phyloP scores from a whole-genome alignment of 2,888 invertebrate genomes.

The Pheosia gnoma region DNA sequence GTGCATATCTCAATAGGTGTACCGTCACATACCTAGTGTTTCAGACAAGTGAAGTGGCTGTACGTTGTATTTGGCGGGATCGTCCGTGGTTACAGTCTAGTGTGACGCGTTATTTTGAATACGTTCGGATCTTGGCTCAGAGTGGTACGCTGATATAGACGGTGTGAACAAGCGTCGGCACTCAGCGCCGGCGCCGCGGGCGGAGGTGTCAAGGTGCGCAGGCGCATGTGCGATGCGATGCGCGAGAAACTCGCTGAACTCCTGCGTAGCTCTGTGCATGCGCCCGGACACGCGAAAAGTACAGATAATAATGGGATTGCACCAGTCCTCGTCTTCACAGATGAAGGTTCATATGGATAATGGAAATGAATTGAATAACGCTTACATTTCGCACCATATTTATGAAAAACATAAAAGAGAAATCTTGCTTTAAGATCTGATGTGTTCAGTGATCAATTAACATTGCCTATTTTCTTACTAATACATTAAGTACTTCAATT shows the following conservation, averaged over 20 bases:
- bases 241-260: conserved; percentile 74
- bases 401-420: too few species aligned
- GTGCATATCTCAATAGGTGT: conserved; percentile 33
- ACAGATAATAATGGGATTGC: conserved; percentile 68
- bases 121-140: conserved; percentile 39
- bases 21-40: conserved; percentile 26
- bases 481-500: background rate
- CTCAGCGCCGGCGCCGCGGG: conserved; percentile 61
- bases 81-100: conserved; percentile 41
- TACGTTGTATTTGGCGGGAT: conserved; percentile 42
- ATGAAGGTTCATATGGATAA: conserved; percentile 58
- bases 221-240: conserved; percentile 78
- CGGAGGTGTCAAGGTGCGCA: conserved; percentile 36
- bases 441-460: too few species aligned
- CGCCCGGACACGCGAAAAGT: conserved; percentile 55
- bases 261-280: conserved; percentile 66
- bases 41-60: conserved; percentile 36
- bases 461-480: too few species aligned
- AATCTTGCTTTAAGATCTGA: too few species aligned
- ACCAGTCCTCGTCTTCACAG: conserved; percentile 68
- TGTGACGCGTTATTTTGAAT: conserved; percentile 51
- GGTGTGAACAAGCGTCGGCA: conserved; percentile 56
- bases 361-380: background rate
- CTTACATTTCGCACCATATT: background rate
- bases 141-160: conserved; percentile 33